These are phyloP conservation scores for Cynopterus brachyotis DNA, from an alignment of 2,113 vertebrate species.

Conservation along the genomic window DNA sequence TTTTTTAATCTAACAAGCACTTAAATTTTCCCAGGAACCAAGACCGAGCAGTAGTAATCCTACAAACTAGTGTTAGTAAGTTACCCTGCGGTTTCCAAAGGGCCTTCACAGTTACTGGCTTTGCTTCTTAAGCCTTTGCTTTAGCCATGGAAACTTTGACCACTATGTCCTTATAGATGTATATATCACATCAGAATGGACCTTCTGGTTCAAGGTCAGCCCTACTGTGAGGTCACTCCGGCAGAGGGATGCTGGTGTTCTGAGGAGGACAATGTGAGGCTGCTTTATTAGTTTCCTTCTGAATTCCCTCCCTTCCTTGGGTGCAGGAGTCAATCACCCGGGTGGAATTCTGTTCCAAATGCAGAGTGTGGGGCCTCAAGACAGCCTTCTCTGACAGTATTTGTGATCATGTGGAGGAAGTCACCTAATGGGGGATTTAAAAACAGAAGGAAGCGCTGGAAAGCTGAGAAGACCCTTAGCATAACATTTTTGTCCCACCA, in stretches of 20 bases:
- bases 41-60: not conserved
- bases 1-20: constrained; percentile 41
- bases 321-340: not conserved
- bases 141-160: not conserved
- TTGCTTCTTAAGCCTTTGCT: not conserved
- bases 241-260: not conserved
- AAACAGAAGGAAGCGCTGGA: not conserved
- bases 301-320: not conserved
- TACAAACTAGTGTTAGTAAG: not conserved
- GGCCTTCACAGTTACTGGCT: not conserved
- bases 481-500: not conserved
- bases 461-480: rapidly evolving
- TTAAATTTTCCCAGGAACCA: constrained; percentile 45
- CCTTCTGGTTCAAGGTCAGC: not conserved
- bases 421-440: not conserved
- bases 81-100: not conserved
- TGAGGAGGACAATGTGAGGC: not conserved
- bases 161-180: not conserved
- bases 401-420: not conserved
- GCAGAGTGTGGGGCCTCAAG: not conserved
- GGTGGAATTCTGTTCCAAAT: not conserved
- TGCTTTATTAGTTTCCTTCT: not conserved
- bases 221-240: not conserved
- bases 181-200: not conserved
- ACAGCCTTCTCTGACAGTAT: not conserved